A percentile compares a stretch with the other conserved stretches of the same genome.
phyloP scores from a whole-genome alignment of 2,888 invertebrate species.

The Syritta pipiens region DNA sequence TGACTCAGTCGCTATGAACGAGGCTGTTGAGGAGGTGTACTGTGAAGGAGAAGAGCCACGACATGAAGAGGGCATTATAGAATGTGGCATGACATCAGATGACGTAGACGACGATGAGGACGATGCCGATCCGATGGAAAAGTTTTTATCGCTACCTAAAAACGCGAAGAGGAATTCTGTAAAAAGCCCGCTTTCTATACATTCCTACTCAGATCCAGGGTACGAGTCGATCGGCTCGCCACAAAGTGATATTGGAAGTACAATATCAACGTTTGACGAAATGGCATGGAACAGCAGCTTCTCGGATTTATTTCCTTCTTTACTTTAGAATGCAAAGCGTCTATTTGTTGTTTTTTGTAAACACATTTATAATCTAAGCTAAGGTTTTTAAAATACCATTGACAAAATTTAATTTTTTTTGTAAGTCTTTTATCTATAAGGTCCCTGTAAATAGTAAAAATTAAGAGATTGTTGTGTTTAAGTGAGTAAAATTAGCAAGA shows the following conservation, averaged over 20 bases:
- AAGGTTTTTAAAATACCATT: background rate
- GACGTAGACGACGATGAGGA: slow-evolving; percentile 73
- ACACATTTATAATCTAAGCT: background rate
- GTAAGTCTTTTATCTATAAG: slow-evolving; percentile 16
- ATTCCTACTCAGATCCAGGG: slow-evolving; percentile 82
- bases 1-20: slow-evolving; percentile 81
- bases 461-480: slow-evolving; percentile 9
- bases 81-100: slow-evolving; percentile 74
- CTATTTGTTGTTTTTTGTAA: background rate
- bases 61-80: slow-evolving; percentile 73
- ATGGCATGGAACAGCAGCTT: slow-evolving; percentile 88
- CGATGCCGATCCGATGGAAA: slow-evolving; percentile 75
- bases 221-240: slow-evolving; percentile 85
- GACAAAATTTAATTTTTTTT: background rate
- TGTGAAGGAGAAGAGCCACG: slow-evolving; percentile 78
- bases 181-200: slow-evolving; percentile 76
- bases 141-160: slow-evolving; percentile 72
- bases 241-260: slow-evolving; percentile 71
- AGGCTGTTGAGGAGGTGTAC: slow-evolving; percentile 79
- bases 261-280: slow-evolving; percentile 74
- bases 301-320: slow-evolving; percentile 87
- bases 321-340: slow-evolving; percentile 83
- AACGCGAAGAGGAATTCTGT: slow-evolving; percentile 71
- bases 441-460: slow-evolving; percentile 56
- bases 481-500: background rate